These are phyloP conservation scores for Perizoma flavofasciatum DNA, from an alignment of 2,888 invertebrate genomes.

Conservation along the genomic window DNA sequence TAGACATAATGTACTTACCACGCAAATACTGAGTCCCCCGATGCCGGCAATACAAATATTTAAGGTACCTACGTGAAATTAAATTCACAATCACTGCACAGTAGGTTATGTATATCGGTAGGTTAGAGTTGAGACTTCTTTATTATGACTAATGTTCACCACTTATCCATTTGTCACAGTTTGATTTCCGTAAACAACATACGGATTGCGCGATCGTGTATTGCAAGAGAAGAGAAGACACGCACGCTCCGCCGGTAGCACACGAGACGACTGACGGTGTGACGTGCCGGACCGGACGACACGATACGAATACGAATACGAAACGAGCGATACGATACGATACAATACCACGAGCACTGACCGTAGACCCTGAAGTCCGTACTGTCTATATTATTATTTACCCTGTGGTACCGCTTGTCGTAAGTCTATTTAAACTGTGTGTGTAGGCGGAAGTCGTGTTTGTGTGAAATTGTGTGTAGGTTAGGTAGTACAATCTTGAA, in stretches of 20 bases:
- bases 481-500: no score
- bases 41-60: constrained; percentile 22
- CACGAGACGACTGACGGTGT: constrained; percentile 17
- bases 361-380: no score
- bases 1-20: constrained; percentile 8
- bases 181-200: constrained; percentile 25
- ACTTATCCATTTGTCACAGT: constrained; percentile 16
- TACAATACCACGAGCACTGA: no score
- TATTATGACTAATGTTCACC: constrained; percentile 16
- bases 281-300: not conserved
- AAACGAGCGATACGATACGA: not conserved
- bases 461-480: no score
- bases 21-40: not conserved
- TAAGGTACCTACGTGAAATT: not conserved
- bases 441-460: constrained; percentile 22
- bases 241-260: constrained; percentile 21
- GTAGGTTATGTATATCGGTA: not conserved
- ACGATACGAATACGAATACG: no score
- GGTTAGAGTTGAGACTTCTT: not conserved
- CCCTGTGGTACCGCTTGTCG: constrained; percentile 4
- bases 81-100: constrained; percentile 13
- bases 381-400: no score
- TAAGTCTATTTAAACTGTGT: not conserved
- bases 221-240: not conserved
- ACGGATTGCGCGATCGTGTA: constrained; percentile 14